These are phyloP conservation scores for Myxocyprinus asiaticus DNA, from an alignment of 2,113 vertebrate species.

Conservation along the genomic window DNA sequence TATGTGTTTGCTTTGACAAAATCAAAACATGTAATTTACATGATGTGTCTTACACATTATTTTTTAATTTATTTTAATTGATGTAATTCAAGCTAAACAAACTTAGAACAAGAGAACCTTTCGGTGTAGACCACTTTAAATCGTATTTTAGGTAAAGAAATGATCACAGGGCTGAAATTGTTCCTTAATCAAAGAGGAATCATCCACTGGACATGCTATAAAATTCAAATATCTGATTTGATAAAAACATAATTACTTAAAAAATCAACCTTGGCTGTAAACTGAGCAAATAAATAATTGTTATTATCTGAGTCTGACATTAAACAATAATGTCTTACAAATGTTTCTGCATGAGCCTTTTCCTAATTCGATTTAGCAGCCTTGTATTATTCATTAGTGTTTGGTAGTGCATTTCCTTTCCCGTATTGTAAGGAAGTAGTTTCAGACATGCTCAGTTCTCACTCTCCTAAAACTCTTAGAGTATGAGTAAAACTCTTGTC, in stretches of 20 bases:
- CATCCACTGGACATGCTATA: neutral
- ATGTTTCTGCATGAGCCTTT: neutral
- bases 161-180: constrained; percentile 9
- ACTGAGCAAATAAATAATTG: constrained; percentile 25
- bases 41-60: neutral
- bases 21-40: neutral
- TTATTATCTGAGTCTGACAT: constrained; percentile 24
- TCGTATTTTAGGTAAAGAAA: neutral
- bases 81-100: neutral
- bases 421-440: neutral
- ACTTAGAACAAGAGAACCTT: neutral
- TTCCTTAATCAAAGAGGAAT: constrained; percentile 7
- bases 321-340: constrained; percentile 12
- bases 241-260: constrained; percentile 22
- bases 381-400: constrained; percentile 46
- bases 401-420: constrained; percentile 18
- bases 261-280: neutral
- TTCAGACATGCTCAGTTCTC: constrained; percentile 9
- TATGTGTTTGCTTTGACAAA: neutral
- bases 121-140: neutral
- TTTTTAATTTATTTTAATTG: constrained; percentile 17
- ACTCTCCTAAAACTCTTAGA: constrained; percentile 15
- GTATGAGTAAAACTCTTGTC: neutral
- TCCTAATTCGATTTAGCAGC: constrained; percentile 32
- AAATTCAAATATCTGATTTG: constrained; percentile 20